phyloP scores from a whole-genome alignment of 2,113 vertebrate species.

The Todiramphus saurophagus region DNA sequence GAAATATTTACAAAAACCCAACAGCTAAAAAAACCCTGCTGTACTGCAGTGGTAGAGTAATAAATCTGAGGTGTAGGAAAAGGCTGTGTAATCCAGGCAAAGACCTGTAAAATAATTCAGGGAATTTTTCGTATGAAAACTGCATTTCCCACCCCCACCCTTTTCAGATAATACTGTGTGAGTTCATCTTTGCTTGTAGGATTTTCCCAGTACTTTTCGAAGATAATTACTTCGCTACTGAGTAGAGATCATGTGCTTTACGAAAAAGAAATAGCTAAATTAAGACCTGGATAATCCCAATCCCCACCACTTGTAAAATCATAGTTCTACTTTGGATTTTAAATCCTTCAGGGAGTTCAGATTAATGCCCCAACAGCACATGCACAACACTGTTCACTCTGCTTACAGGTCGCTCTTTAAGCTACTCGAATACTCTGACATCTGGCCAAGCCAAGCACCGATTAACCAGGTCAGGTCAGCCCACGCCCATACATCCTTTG shows the following conservation, averaged over 20 bases:
- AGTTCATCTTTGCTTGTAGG: neutral
- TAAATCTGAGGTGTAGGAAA: neutral
- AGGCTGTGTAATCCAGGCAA: neutral
- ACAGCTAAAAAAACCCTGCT: neutral
- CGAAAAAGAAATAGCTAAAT: constrained; percentile 37
- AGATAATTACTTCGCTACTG: neutral
- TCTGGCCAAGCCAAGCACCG: constrained; percentile 10
- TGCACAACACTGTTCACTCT: neutral
- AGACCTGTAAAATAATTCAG: neutral
- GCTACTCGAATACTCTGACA: neutral
- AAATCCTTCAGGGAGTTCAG: constrained; percentile 42
- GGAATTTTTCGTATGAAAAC: neutral
- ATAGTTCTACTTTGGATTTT: constrained; percentile 47
- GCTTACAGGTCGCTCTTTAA: constrained; percentile 26
- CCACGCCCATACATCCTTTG: neutral
- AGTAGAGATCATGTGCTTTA: neutral
- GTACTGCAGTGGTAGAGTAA: neutral
- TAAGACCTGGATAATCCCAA: constrained; percentile 46
- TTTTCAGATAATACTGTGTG: neutral
- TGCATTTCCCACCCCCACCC: neutral
- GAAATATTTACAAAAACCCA: neutral
- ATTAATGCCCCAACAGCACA: constrained; percentile 8
- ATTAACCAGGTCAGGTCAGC: constrained; percentile 33
- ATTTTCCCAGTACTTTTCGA: neutral
- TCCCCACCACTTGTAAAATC: constrained; percentile 16